These are phyloP conservation scores for Lepetodrilus schrolli DNA, from an alignment of 2,888 invertebrate genomes.

Conservation along the genomic window DNA sequence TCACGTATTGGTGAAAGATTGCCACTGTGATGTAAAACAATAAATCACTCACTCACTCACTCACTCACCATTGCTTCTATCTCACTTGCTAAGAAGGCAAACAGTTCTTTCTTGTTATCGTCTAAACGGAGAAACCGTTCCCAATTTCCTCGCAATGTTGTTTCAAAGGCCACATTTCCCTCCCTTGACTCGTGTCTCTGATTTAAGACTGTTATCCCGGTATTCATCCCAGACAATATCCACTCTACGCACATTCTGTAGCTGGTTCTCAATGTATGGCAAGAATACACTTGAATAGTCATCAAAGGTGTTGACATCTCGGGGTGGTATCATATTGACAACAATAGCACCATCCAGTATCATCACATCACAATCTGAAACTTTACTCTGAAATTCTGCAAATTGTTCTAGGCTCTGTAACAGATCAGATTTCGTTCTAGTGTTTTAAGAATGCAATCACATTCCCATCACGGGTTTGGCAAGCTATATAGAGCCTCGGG, in stretches of 20 bases:
- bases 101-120: slow-evolving; percentile 45
- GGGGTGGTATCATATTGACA: background rate
- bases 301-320: slow-evolving; percentile 37
- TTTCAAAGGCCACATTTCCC: slow-evolving; percentile 28
- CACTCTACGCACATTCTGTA: slow-evolving; percentile 26
- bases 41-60: no score
- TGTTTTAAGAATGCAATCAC: background rate
- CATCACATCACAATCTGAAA: background rate
- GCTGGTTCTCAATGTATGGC: background rate
- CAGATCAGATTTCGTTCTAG: background rate
- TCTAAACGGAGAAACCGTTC: slow-evolving; percentile 35
- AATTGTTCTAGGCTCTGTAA: background rate
- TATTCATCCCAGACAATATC: slow-evolving; percentile 47
- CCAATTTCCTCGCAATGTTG: slow-evolving; percentile 38
- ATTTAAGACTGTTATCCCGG: slow-evolving; percentile 40
- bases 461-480: background rate
- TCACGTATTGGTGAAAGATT: no score
- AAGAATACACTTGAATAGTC: slow-evolving; percentile 25
- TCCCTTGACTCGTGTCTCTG: slow-evolving; percentile 41
- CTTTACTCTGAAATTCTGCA: background rate
- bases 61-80: background rate
- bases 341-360: background rate
- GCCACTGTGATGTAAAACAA: no score
- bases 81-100: slow-evolving; percentile 32
- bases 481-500: background rate